A percentile compares a stretch with the other conserved stretches of the same genome.
Evolutionary conservation across 2,113 vertebrate species (phyloP).

Genomic region (Gavialis gangeticus): DNA sequence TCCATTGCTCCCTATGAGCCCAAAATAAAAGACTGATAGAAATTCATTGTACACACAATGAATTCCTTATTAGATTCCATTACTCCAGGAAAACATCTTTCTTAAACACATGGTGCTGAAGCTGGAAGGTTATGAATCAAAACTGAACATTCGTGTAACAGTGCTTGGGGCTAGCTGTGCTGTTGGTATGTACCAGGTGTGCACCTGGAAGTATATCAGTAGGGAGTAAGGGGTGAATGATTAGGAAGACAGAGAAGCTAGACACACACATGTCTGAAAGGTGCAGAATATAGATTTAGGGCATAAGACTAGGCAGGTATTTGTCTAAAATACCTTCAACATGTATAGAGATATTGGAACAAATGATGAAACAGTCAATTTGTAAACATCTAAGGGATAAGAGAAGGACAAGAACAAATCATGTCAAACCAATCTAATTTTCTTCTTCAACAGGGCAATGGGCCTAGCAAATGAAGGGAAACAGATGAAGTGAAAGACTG

Average conservation of each 20-base stretch:
- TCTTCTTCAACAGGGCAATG: background rate
- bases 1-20: background rate
- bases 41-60: background rate
- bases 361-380: background rate
- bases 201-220: background rate
- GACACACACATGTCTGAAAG: background rate
- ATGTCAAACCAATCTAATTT: background rate
- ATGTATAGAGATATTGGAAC: background rate
- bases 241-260: background rate
- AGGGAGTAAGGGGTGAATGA: background rate
- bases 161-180: background rate
- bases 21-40: accelerated
- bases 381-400: background rate
- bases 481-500: background rate
- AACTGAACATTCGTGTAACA: background rate
- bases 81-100: background rate
- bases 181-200: background rate
- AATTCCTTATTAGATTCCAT: background rate
- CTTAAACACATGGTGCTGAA: background rate
- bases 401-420: background rate
- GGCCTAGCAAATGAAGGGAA: background rate
- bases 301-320: accelerated
- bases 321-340: background rate
- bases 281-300: accelerated
- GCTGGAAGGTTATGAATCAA: background rate